Evolutionary conservation across 2,888 invertebrate species (phyloP).

Genomic region (Trilocha varians): DNA sequence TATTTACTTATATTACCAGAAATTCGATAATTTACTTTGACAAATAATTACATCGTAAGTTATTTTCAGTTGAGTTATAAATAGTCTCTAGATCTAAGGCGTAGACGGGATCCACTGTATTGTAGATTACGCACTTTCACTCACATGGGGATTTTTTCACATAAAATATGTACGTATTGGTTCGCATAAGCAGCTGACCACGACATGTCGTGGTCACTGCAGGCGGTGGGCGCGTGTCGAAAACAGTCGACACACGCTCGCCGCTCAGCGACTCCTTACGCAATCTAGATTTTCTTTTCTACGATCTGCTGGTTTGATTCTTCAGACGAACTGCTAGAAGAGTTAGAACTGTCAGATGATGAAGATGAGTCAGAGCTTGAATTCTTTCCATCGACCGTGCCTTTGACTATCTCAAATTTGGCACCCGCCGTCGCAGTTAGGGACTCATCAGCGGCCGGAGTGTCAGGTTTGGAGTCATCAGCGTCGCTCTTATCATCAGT

Average conservation of each 20-base stretch:
- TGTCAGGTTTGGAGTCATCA: too few relatives aligned
- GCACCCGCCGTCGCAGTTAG: too few relatives aligned
- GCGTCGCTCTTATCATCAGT: conserved; percentile 45
- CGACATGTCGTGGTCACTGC: conserved; percentile 18
- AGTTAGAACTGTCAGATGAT: conserved; percentile 41
- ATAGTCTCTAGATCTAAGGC: conserved; percentile 64
- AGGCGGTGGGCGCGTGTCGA: conserved; percentile 67
- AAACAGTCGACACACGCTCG: conserved; percentile 66
- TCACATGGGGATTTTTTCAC: conserved; percentile 21
- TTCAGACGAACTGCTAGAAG: too few relatives aligned
- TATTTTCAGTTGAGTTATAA: conserved; percentile 60
- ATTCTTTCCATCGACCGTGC: conserved; percentile 4
- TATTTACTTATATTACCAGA: conserved; percentile 66
- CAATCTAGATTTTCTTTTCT: conserved; percentile 41
- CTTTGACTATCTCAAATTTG: conserved; percentile 4
- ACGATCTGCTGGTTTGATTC: too few relatives aligned
- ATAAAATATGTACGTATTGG: conserved; percentile 26
- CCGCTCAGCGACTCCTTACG: conserved; percentile 40
- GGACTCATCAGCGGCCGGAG: too few relatives aligned
- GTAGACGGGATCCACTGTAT: conserved; percentile 34
- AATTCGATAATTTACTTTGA: conserved; percentile 70
- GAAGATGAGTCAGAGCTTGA: conserved; percentile 19
- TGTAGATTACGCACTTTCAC: conserved; percentile 30
- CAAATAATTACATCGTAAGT: conserved; percentile 65
- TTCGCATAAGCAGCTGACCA: conserved; percentile 18